These are phyloP conservation scores for Anthopleura xanthogrammica DNA, from an alignment of 92 coral and sea anemone genomes.

Conservation along the genomic window DNA sequence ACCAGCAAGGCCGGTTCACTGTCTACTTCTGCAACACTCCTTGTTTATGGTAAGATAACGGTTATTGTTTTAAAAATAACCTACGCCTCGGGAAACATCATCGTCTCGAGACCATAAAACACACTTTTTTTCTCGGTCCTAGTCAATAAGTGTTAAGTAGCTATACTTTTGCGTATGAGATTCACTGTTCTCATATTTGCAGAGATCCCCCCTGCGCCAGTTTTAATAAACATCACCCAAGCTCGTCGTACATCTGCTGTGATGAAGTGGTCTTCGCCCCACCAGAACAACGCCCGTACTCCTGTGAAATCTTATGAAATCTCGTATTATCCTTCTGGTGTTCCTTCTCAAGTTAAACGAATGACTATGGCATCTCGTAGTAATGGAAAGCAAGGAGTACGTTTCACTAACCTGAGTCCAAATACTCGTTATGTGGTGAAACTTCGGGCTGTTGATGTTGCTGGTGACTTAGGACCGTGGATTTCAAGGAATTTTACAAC, in stretches of 20 bases:
- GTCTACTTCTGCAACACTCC: too few species aligned
- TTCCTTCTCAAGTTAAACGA: not conserved
- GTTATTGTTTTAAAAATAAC: too few species aligned
- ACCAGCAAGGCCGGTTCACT: too few species aligned
- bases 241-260: not conserved
- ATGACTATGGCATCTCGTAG: not conserved
- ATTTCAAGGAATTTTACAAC: too few species aligned
- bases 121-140: too few species aligned
- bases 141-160: too few species aligned
- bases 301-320: not conserved
- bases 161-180: too few species aligned
- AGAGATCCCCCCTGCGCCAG: not conserved
- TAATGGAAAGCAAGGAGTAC: not conserved
- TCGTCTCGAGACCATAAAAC: too few species aligned
- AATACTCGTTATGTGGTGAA: not conserved
- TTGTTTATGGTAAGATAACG: too few species aligned
- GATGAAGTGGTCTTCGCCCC: not conserved
- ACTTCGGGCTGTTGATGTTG: not conserved
- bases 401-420: not conserved
- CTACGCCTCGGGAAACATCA: too few species aligned
- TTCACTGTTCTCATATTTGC: not conserved
- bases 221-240: not conserved
- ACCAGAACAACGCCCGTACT: not conserved
- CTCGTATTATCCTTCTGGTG: not conserved
- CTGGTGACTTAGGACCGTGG: not conserved